A percentile compares a stretch with the other conserved stretches of the same genome.
phyloP scores from a whole-genome alignment of 2,797 vertebrate species.

The Danio jaintianensis region DNA sequence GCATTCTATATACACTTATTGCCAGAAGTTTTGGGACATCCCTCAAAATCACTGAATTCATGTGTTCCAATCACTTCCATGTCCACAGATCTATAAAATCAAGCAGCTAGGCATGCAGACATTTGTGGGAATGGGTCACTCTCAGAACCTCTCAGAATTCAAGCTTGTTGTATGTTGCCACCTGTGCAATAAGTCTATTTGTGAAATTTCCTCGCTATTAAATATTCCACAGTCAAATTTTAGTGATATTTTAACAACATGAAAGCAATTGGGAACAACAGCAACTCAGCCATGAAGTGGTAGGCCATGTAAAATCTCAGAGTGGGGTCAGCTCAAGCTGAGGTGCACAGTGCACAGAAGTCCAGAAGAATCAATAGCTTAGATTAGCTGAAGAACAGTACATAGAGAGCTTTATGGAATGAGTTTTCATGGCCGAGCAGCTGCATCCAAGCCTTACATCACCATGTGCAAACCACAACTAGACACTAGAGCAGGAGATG shows the following conservation, averaged over 20 bases:
- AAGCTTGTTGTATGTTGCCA: too few species aligned
- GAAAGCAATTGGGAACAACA: too few species aligned
- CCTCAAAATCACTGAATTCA: neutral
- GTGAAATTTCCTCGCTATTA: too few species aligned
- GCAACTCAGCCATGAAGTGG: too few species aligned
- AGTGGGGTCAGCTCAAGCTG: neutral
- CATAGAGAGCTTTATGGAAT: neutral
- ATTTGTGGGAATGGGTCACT: too few species aligned
- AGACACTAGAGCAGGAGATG: neutral
- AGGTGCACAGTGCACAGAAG: neutral
- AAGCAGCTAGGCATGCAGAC: neutral
- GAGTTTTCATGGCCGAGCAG: too few species aligned
- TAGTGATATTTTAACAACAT: neutral
- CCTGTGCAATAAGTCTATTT: too few species aligned
- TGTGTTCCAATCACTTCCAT: neutral
- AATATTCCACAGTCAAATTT: neutral
- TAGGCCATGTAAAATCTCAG: too few species aligned
- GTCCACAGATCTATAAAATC: neutral
- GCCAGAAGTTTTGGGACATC: neutral
- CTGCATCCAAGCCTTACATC: neutral
- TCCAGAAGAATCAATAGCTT: neutral
- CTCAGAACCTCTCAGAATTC: too few species aligned
- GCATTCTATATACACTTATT: neutral
- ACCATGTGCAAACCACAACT: neutral
- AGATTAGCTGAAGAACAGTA: neutral